phyloP scores from a whole-genome alignment of 2,888 invertebrate genomes.

The Bembecia ichneumoniformis region DNA sequence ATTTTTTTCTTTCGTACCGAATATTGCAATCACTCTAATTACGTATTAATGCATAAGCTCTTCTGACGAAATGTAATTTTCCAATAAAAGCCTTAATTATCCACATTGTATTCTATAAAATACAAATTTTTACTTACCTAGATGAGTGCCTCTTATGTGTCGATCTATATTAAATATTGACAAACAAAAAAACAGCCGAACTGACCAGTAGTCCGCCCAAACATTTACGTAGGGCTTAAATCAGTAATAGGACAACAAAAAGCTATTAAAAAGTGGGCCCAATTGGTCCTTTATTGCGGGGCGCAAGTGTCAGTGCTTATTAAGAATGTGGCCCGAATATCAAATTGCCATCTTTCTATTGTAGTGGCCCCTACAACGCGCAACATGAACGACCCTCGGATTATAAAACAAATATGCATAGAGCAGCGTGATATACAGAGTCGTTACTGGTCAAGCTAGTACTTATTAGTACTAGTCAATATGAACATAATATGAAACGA shows the following conservation, averaged over 20 bases:
- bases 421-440: conserved; percentile 6
- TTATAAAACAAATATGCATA: conserved; percentile 25
- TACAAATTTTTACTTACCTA: too few species aligned
- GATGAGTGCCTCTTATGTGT: too few species aligned
- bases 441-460: too few species aligned
- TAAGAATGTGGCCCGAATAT: conserved; percentile 74
- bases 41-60: too few species aligned
- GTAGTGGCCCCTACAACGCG: conserved; percentile 37
- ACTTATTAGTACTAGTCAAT: too few species aligned
- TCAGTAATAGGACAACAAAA: conserved; percentile 48
- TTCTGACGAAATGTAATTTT: too few species aligned
- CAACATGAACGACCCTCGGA: conserved; percentile 34
- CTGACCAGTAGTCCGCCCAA: conserved; percentile 30
- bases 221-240: conserved; percentile 8
- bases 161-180: too few species aligned
- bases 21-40: too few species aligned
- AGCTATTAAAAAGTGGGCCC: conserved; percentile 57
- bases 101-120: too few species aligned
- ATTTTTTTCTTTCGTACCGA: too few species aligned
- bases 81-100: too few species aligned
- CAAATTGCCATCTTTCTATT: conserved; percentile 70
- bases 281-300: conserved; percentile 38
- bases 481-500: too few species aligned
- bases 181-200: conserved; percentile 1
- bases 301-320: conserved; percentile 49